Evolutionary conservation across 2,797 vertebrate genomes (phyloP), one percentile per base, ranked within the genome.

Genomic region (Scarus forsteni): DNA sequence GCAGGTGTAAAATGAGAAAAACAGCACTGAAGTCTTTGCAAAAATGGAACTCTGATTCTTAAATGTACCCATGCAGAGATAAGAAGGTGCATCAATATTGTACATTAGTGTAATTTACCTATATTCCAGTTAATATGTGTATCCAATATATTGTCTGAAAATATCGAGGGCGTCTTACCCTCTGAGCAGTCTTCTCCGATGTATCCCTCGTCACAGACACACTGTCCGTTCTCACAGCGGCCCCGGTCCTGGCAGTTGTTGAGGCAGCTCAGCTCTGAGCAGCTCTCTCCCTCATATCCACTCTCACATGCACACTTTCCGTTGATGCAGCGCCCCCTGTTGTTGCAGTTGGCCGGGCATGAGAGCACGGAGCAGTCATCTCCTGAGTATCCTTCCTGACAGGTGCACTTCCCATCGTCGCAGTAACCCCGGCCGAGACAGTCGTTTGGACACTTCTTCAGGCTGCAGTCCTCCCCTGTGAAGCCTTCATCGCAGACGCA

Each of bases 401-500:
- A 95, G 54, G 89, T 11, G 55, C 95, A 95, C 19, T 11, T 73
- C 15, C 95, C 95, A 0, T 95, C 67, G 0, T 92, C 42, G 0
- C 98, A 99, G 73, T 87, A 68, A 6, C 98, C 98, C 0, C 2
- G 92, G 15, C 45, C 68, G 1, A 94, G 70, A 78, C 98, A 99
- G 79, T 96, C 93, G 0, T 88, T 92, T 27, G 92, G 96, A 18
- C 98, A 99, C 6, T 95, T 85, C 34, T 93, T 94, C 66, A 94
- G 85, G 0, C 93, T 38, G 0, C 98, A 99, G 92, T 97, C 96
- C 0, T 94, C 89, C 0, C 97, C 95, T 0, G 53, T 44, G 84
- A 95, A 97, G 10, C 94, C 96, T 0, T 97, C 92, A 0, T 98
- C 89, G 0, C 98, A 99, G 6, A 95, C 64, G 0, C 98, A 99